Conservation (phyloP, 2,888 invertebrate species). For the Cybosia mesomella region DNA sequence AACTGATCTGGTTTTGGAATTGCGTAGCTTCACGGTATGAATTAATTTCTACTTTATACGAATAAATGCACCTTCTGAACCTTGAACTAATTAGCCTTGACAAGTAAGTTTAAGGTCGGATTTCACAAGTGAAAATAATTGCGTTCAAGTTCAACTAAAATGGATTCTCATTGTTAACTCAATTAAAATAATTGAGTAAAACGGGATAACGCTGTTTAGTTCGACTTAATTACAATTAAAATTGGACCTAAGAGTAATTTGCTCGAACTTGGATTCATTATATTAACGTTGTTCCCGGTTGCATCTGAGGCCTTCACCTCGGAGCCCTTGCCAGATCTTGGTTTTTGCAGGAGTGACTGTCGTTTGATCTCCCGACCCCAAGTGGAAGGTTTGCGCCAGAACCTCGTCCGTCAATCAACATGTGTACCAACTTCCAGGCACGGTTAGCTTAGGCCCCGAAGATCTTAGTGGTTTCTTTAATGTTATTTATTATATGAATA, state of each 20-base stretch:
- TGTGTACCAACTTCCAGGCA: too few relatives aligned
- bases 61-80: neutral
- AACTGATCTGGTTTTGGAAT: neutral
- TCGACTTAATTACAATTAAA: neutral
- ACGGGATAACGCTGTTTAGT: neutral
- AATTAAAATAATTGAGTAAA: neutral
- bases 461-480: too few relatives aligned
- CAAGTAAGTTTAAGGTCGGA: slow-evolving; percentile 1
- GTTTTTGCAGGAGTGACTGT: too few relatives aligned
- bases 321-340: too few relatives aligned
- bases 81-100: slow-evolving; percentile 5
- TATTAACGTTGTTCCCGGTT: neutral
- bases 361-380: too few relatives aligned
- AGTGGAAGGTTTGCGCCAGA: too few relatives aligned
- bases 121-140: neutral
- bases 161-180: neutral
- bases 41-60: neutral
- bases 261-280: neutral
- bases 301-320: neutral
- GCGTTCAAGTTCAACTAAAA: neutral
- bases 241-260: neutral
- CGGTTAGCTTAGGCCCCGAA: too few relatives aligned
- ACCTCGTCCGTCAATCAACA: too few relatives aligned
- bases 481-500: too few relatives aligned
- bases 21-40: neutral